Conservation (phyloP, 2,888 invertebrate genomes). For the Habrosyne pyritoides region DNA sequence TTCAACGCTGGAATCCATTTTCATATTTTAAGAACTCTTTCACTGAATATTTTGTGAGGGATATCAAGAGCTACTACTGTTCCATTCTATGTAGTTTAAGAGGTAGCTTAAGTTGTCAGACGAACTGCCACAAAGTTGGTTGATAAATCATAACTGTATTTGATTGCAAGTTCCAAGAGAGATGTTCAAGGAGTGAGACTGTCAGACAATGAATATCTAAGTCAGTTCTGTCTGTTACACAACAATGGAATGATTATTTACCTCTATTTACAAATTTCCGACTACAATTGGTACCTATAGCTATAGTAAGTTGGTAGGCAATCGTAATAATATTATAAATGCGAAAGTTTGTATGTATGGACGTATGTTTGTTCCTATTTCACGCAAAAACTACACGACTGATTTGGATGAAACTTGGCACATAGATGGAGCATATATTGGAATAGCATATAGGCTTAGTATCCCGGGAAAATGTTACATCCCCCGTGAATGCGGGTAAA, state of each 20-base stretch:
- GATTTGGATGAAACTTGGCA: too few relatives aligned
- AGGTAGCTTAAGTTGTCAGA: background rate
- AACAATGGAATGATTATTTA: background rate
- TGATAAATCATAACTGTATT: conserved; percentile 4
- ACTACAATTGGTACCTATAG: too few relatives aligned
- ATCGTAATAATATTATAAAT: too few relatives aligned
- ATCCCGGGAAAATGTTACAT: too few relatives aligned
- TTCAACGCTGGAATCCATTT: background rate
- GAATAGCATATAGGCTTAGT: too few relatives aligned
- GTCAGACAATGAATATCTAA: conserved; percentile 4
- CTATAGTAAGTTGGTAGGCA: too few relatives aligned
- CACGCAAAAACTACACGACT: too few relatives aligned
- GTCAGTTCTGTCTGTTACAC: conserved; percentile 1
- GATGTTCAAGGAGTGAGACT: conserved; percentile 1
- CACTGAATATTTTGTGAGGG: background rate
- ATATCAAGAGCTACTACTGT: background rate
- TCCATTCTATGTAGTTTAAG: background rate
- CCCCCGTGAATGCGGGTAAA: too few relatives aligned
- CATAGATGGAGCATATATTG: too few relatives aligned
- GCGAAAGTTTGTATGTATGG: too few relatives aligned
- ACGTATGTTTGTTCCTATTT: too few relatives aligned
- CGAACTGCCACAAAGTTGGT: background rate
- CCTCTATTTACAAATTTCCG: background rate
- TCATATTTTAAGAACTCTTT: background rate
- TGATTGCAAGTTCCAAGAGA: conserved; percentile 5